These are phyloP conservation scores for Metallyticus violacea DNA, from an alignment of 2,888 invertebrate genomes.

Conservation along the genomic window DNA sequence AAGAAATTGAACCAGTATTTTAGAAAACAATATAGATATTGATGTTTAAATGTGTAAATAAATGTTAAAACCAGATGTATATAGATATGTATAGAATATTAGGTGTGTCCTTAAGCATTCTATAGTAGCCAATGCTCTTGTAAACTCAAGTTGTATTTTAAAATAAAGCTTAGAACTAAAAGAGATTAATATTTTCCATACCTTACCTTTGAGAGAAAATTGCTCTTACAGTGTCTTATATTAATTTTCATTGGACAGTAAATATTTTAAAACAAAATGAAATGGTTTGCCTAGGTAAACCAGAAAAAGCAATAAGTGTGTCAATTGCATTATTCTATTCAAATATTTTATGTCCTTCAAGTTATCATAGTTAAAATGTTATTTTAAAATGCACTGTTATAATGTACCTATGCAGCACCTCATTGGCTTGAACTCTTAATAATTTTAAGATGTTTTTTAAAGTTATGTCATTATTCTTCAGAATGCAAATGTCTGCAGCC, in stretches of 20 bases:
- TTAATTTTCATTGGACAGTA: neutral
- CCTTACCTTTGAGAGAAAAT: neutral
- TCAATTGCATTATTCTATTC: neutral
- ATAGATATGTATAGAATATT: neutral
- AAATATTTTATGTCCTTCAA: neutral
- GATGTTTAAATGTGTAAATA: neutral
- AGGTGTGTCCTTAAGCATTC: neutral
- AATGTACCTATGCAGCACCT: neutral
- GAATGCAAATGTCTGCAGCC: neutral
- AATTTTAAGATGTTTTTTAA: neutral
- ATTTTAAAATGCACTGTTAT: neutral
- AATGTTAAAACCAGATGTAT: neutral
- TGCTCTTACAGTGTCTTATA: neutral
- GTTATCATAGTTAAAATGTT: neutral
- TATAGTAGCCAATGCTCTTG: neutral
- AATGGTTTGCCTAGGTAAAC: neutral
- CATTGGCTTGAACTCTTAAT: no score
- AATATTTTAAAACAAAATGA: neutral
- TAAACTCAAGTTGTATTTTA: neutral
- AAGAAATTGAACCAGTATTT: no score
- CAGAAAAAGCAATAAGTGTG: neutral
- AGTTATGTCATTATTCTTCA: neutral
- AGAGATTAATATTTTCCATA: neutral
- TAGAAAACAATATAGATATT: neutral
- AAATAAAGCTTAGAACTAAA: neutral